phyloP scores from a whole-genome alignment of 2,797 vertebrate genomes.

The Silurus aristotelis region DNA sequence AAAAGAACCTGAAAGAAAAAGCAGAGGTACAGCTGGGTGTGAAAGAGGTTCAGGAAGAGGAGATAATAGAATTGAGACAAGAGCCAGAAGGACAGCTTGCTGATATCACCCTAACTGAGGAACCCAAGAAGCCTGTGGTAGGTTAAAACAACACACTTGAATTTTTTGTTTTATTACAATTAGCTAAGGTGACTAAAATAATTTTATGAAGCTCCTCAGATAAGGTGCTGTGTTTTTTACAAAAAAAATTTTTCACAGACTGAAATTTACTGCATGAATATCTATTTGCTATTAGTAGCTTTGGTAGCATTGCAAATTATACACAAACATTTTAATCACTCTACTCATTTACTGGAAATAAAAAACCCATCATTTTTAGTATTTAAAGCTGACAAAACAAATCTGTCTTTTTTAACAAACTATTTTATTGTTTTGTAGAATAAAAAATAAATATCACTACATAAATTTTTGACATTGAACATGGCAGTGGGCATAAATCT shows the following conservation, averaged over 20 bases:
- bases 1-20: slow-evolving; percentile 22
- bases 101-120: slow-evolving; percentile 45
- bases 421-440: background rate
- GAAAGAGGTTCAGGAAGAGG: slow-evolving; percentile 16
- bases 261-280: background rate
- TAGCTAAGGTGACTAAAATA: background rate
- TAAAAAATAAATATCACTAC: too few relatives aligned
- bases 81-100: slow-evolving; percentile 62
- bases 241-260: background rate
- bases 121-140: slow-evolving; percentile 57
- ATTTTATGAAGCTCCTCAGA: background rate
- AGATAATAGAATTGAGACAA: slow-evolving; percentile 50
- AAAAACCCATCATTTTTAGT: background rate
- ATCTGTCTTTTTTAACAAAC: background rate
- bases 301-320: background rate
- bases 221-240: background rate
- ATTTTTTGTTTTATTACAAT: background rate
- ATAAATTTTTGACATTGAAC: background rate
- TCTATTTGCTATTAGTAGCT: too few relatives aligned
- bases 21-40: slow-evolving; percentile 2
- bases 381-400: background rate
- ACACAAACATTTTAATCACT: background rate
- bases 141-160: background rate
- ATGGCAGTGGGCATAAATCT: too few relatives aligned
- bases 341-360: background rate